Evolutionary conservation across 2,113 vertebrate genomes (phyloP).

Genomic region (Bubalus kerabau): DNA sequence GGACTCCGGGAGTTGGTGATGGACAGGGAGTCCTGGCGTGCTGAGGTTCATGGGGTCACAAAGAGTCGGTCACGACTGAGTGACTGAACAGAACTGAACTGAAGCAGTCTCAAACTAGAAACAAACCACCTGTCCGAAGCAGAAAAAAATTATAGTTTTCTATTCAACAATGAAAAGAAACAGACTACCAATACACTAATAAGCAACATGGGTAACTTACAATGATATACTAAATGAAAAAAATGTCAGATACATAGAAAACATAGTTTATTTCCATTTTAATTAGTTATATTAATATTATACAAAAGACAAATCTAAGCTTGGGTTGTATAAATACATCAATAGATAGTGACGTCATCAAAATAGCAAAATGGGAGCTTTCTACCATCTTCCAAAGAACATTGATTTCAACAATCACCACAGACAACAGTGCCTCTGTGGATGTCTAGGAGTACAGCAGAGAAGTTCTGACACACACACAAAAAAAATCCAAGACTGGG

Average conservation of each 20-base stretch:
- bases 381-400: neutral
- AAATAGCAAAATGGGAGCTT: neutral
- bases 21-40: neutral
- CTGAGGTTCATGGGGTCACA: neutral
- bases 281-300: neutral
- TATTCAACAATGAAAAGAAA: neutral
- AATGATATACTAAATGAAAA: neutral
- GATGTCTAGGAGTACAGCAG: neutral
- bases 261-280: neutral
- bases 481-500: neutral
- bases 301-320: neutral
- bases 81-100: neutral
- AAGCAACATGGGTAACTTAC: neutral
- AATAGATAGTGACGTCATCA: neutral
- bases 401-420: neutral
- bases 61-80: neutral
- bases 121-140: neutral
- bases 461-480: neutral
- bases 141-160: neutral
- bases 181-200: neutral
- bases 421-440: neutral
- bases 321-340: neutral
- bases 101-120: neutral
- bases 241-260: neutral
- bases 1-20: neutral